Percentiles rank a stretch among this genome's conserved stretches.
Conservation (phyloP, 2,113 vertebrate species). For the Lepidothrix coronata region DNA sequence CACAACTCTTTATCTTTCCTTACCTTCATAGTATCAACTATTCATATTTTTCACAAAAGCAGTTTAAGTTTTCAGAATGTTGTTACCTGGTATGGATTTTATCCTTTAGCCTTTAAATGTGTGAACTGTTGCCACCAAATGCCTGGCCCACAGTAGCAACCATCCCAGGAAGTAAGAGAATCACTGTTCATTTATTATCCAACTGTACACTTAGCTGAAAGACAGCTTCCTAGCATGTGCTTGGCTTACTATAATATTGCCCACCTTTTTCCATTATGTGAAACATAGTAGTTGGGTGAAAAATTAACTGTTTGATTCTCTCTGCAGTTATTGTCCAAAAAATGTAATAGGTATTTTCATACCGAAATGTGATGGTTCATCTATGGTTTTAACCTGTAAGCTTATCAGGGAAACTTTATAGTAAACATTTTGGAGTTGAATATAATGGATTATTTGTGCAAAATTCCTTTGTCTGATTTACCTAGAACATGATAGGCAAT, state of each 20-base stretch:
- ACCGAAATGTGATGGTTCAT: background rate
- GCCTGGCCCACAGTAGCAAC: background rate
- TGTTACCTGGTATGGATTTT: background rate
- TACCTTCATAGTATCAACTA: background rate
- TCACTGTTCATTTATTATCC: background rate
- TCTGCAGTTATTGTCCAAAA: background rate
- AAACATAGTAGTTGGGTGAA: background rate
- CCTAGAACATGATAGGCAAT: background rate
- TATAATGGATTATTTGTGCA: background rate
- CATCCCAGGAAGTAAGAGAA: background rate
- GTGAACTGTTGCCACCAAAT: background rate
- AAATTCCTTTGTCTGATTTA: background rate
- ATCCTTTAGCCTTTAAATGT: background rate
- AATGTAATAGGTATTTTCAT: background rate
- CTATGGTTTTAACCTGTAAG: background rate
- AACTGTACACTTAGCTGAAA: background rate
- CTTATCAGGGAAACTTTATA: background rate
- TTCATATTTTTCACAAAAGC: background rate
- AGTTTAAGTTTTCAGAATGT: background rate
- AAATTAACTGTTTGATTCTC: background rate
- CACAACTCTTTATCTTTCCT: background rate
- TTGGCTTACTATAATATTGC: background rate
- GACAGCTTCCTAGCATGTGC: background rate
- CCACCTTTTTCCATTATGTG: background rate
- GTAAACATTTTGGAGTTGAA: background rate